phyloP scores from a whole-genome alignment of 2,797 vertebrate genomes.

The Nyctibius grandis region DNA sequence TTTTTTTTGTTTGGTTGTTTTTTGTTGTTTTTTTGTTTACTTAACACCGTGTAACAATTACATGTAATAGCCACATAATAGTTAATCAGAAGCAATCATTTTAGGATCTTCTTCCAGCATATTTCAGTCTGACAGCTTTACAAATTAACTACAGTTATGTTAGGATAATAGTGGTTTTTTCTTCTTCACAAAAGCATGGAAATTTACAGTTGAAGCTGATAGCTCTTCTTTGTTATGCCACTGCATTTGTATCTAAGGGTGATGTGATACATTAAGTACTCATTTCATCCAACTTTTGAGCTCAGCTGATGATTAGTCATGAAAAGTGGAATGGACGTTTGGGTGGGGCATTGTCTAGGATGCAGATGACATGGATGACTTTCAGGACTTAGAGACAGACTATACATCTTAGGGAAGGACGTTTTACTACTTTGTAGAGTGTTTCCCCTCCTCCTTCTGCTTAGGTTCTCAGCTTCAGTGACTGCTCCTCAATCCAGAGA shows the following conservation, averaged over 20 bases:
- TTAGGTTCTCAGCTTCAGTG: neutral
- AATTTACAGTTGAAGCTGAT: neutral
- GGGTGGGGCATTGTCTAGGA: neutral
- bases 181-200: neutral
- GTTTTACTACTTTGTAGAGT: neutral
- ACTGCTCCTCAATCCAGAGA: neutral
- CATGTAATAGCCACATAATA: neutral
- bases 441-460: neutral
- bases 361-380: neutral
- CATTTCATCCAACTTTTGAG: neutral
- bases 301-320: neutral
- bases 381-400: neutral
- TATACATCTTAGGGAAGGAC: accelerated
- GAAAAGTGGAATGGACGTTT: neutral
- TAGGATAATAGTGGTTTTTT: neutral
- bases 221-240: neutral
- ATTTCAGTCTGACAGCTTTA: neutral
- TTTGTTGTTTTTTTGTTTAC: neutral
- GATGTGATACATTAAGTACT: neutral
- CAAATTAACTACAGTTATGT: neutral
- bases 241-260: neutral
- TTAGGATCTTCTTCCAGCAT: neutral
- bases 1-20: neutral
- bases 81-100: neutral
- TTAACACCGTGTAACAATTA: neutral